Conservation (phyloP, 92 coral and sea anemone species). For the Paramuricea clavata region DNA sequence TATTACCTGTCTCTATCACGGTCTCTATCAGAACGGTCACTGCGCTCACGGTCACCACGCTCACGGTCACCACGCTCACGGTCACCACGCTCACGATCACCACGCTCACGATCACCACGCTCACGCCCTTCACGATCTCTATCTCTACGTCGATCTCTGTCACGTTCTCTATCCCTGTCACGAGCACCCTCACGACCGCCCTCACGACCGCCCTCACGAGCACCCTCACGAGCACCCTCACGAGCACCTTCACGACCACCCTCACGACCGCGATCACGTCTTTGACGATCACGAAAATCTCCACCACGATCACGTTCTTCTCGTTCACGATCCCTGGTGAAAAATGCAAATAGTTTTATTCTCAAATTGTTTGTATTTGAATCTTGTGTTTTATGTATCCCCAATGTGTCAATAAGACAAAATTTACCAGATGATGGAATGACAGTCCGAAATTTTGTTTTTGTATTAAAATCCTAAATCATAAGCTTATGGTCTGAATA, state of each 20-base stretch:
- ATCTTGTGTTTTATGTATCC: too few relatives aligned
- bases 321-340: slow-evolving; percentile 6
- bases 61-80: slow-evolving; percentile 4
- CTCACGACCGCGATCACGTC: background rate
- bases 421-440: too few relatives aligned
- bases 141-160: background rate
- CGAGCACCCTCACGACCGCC: background rate
- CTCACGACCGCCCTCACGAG: background rate
- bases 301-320: slow-evolving; percentile 20
- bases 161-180: slow-evolving; percentile 4
- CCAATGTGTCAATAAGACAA: too few relatives aligned
- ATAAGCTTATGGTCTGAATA: too few relatives aligned
- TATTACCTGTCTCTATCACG: slow-evolving; percentile 38
- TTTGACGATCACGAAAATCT: slow-evolving; percentile 16
- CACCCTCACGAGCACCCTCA: too few relatives aligned
- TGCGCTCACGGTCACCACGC: slow-evolving; percentile 66
- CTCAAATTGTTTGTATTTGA: too few relatives aligned
- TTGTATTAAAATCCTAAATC: too few relatives aligned
- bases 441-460: too few relatives aligned
- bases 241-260: background rate
- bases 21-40: background rate
- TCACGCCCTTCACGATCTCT: slow-evolving; percentile 1
- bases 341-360: background rate
- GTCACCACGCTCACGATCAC: slow-evolving; percentile 19
- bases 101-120: slow-evolving; percentile 19